phyloP scores from a whole-genome alignment of 2,797 vertebrate genomes.

The Syncerus caffer region DNA sequence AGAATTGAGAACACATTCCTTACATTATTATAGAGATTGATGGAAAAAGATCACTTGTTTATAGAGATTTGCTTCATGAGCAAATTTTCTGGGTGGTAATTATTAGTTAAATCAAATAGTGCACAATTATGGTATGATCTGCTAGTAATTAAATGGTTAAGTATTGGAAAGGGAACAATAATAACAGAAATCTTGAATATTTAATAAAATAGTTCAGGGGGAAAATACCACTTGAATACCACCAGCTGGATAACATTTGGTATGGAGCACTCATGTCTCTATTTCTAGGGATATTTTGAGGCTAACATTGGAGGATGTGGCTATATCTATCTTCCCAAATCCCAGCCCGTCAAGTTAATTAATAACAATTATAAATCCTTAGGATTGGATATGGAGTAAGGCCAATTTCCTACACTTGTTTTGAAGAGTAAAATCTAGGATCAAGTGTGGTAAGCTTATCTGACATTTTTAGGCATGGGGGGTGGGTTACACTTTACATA shows the following conservation, averaged over 20 bases:
- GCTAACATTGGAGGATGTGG: not conserved
- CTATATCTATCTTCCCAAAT: not conserved
- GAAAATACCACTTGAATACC: not conserved
- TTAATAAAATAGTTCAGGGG: not conserved
- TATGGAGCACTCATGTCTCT: not conserved
- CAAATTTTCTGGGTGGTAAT: not conserved
- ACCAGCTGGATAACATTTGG: not conserved
- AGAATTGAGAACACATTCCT: not conserved
- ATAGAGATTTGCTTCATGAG: slow-evolving; percentile 4
- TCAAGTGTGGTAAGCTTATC: not conserved
- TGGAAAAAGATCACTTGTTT: not conserved
- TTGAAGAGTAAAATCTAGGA: not conserved
- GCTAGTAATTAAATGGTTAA: slow-evolving; percentile 1
- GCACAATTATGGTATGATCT: not conserved
- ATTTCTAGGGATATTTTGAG: not conserved
- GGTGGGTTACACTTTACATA: not conserved
- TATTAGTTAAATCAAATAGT: not conserved
- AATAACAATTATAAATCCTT: not conserved
- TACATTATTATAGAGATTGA: not conserved
- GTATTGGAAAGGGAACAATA: not conserved
- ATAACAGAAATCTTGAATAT: not conserved
- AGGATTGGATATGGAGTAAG: not conserved
- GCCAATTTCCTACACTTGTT: not conserved
- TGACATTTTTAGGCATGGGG: not conserved
- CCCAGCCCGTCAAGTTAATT: not conserved